Percentiles rank a stretch among this genome's conserved stretches.
Conservation (phyloP, 2,797 vertebrate genomes). For the Ciconia nigra region DNA sequence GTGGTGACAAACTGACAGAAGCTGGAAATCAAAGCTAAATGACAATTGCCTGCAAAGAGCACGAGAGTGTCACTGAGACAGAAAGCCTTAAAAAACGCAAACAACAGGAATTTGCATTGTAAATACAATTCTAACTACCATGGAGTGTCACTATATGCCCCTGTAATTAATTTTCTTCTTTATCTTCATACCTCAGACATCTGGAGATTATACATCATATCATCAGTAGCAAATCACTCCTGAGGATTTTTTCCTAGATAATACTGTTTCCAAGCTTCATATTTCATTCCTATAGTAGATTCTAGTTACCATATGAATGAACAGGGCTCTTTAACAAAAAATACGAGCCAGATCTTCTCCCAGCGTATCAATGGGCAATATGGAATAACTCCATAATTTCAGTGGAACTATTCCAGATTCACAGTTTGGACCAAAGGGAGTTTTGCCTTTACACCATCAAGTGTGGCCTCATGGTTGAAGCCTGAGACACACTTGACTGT, state of each 20-base stretch:
- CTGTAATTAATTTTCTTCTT: slow-evolving; percentile 64
- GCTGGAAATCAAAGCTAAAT: slow-evolving; percentile 11
- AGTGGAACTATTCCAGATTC: neutral
- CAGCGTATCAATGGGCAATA: neutral
- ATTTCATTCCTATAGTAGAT: neutral
- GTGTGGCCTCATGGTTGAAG: neutral
- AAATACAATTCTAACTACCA: neutral
- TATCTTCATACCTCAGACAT: slow-evolving; percentile 59
- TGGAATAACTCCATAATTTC: neutral
- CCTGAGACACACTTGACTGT: neutral
- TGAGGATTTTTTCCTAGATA: slow-evolving; percentile 23
- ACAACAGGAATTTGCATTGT: slow-evolving; percentile 35
- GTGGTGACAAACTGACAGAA: slow-evolving; percentile 21
- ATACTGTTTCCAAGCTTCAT: neutral
- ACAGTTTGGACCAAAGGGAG: neutral
- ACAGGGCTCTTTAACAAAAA: neutral
- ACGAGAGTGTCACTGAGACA: neutral
- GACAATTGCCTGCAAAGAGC: neutral
- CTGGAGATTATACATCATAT: slow-evolving; percentile 43
- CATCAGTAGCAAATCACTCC: slow-evolving; percentile 49
- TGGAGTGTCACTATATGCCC: neutral
- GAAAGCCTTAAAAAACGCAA: neutral
- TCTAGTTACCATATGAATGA: neutral
- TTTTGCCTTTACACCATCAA: neutral
- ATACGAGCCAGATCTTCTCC: neutral